Evolutionary conservation across 2,888 invertebrate species (phyloP).

Genomic region (Cephus nigrinus): DNA sequence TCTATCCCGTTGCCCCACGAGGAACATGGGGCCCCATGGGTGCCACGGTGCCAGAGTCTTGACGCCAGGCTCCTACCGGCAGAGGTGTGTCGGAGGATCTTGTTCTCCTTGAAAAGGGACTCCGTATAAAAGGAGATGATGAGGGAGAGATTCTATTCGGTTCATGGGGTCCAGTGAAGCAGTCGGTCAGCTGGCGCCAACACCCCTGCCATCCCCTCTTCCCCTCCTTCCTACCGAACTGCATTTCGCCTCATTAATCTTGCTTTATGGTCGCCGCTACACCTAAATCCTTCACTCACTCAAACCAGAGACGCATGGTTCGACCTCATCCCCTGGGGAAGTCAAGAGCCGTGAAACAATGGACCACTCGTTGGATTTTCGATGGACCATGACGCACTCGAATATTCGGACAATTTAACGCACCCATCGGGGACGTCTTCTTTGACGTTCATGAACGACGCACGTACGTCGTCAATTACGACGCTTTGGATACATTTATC

Average conservation of each 20-base stretch:
- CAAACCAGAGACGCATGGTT: background rate
- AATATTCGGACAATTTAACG: background rate
- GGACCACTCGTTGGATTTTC: slow-evolving; percentile 15
- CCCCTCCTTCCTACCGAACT: slow-evolving; percentile 31
- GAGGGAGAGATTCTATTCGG: slow-evolving; percentile 16
- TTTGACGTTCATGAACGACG: background rate
- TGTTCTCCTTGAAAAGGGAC: slow-evolving; percentile 4
- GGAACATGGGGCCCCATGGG: background rate
- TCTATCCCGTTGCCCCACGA: background rate
- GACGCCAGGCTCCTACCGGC: background rate
- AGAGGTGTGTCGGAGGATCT: slow-evolving; percentile 3
- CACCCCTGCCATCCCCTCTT: slow-evolving; percentile 22
- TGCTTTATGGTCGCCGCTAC: slow-evolving; percentile 48
- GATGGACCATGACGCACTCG: slow-evolving; percentile 10
- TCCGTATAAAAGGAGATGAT: slow-evolving; percentile 15
- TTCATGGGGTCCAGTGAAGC: slow-evolving; percentile 16
- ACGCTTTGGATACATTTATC: background rate
- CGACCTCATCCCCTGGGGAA: background rate
- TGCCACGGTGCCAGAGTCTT: background rate
- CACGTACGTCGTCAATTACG: background rate
- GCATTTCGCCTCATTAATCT: slow-evolving; percentile 56
- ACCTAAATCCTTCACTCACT: slow-evolving; percentile 38
- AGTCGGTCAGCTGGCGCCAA: slow-evolving; percentile 57
- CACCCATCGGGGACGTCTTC: background rate
- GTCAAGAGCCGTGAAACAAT: slow-evolving; percentile 25